Percentiles rank a stretch among this genome's conserved stretches.
Conservation (phyloP, 92 coral and sea anemone genomes). For the Porites evermanni region DNA sequence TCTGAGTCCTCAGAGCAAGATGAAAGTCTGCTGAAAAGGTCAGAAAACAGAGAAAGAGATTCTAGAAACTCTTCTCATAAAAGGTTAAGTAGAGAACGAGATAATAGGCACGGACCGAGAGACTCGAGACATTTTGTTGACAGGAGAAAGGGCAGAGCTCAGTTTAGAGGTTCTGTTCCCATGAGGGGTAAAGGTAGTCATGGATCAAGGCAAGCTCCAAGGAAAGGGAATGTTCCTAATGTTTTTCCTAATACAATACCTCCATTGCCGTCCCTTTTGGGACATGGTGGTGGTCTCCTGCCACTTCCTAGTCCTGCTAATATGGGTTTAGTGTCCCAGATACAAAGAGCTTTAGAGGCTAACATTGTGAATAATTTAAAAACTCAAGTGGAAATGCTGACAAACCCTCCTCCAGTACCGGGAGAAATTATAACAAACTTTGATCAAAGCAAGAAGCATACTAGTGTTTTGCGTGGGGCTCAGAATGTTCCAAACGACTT, state of each 20-base stretch:
- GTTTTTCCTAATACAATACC: background rate
- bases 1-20: background rate
- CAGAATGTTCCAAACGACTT: background rate
- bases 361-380: background rate
- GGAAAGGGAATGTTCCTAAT: constrained; percentile 23
- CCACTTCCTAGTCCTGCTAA: constrained; percentile 2
- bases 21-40: background rate
- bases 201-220: constrained; percentile 2
- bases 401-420: constrained; percentile 39
- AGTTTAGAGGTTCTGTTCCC: background rate
- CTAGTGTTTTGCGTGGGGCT: background rate
- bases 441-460: background rate
- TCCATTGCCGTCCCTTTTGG: background rate
- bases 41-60: background rate
- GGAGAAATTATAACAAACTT: constrained; percentile 13
- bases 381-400: constrained; percentile 12
- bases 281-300: constrained; percentile 21
- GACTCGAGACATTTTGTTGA: background rate
- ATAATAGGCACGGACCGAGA: background rate
- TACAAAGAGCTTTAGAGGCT: background rate
- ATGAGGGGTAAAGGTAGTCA: constrained; percentile 33
- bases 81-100: background rate
- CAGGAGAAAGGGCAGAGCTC: background rate
- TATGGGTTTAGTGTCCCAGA: background rate
- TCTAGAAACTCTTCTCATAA: background rate